Evolutionary conservation across 2,888 invertebrate species (phyloP).

Genomic region (Pilophorus perplexus): DNA sequence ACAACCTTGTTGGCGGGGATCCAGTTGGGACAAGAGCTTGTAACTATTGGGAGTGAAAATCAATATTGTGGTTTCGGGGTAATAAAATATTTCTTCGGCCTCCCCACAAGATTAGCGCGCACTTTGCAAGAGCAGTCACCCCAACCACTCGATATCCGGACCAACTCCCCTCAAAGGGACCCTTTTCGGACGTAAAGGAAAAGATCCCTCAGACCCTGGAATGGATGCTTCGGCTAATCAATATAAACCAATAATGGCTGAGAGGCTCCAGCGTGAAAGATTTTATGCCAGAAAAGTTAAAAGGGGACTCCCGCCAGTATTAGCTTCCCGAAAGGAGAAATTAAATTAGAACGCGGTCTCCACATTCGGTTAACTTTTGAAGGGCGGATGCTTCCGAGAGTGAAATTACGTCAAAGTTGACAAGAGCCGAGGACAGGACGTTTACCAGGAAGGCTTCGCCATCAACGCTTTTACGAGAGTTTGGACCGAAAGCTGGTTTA

Average conservation of each 20-base stretch:
- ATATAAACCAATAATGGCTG: slow-evolving; percentile 36
- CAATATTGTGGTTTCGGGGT: neutral
- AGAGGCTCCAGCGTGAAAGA: neutral
- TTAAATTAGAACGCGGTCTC: neutral
- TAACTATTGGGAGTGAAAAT: no score
- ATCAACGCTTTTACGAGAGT: neutral
- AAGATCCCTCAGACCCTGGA: slow-evolving; percentile 25
- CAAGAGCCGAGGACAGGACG: neutral
- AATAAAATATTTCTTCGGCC: slow-evolving; percentile 17
- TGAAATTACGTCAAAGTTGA: slow-evolving; percentile 4
- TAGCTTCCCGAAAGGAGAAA: neutral
- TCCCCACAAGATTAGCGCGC: slow-evolving; percentile 26
- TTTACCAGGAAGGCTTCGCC: neutral
- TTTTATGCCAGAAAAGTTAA: neutral
- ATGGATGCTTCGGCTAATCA: slow-evolving; percentile 33
- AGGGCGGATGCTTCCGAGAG: neutral
- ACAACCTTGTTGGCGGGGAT: no score
- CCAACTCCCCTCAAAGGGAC: slow-evolving; percentile 1
- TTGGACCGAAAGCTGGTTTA: neutral
- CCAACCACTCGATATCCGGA: slow-evolving; percentile 30
- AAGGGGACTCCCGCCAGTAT: neutral
- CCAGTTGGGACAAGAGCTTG: no score
- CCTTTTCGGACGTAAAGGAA: slow-evolving; percentile 18
- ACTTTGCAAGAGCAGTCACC: slow-evolving; percentile 20
- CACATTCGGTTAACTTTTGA: slow-evolving; percentile 7